A percentile compares a stretch with the other conserved stretches of the same genome.
These are phyloP conservation scores for Albula goreensis DNA, from an alignment of 2,113 vertebrate genomes.

Conservation along the genomic window DNA sequence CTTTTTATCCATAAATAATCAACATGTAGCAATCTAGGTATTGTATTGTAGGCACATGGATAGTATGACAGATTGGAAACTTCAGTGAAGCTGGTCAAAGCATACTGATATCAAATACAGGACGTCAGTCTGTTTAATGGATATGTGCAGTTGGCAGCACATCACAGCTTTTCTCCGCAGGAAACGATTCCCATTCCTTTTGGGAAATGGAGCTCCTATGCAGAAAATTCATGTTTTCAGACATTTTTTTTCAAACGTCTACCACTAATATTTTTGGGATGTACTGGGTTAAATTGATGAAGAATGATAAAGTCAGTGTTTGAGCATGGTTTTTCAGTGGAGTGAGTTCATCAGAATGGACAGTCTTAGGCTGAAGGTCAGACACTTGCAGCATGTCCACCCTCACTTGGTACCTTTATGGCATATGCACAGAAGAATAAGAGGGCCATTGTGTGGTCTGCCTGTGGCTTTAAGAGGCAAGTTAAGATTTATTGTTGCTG, in stretches of 20 bases:
- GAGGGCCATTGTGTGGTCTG: constrained; percentile 7
- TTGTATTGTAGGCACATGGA: too few relatives aligned
- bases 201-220: neutral
- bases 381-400: constrained; percentile 7
- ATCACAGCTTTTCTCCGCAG: too few relatives aligned
- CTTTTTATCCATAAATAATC: neutral
- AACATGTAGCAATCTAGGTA: neutral
- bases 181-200: too few relatives aligned
- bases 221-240: neutral
- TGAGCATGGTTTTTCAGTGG: neutral
- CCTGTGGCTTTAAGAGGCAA: constrained; percentile 48
- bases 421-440: constrained; percentile 1
- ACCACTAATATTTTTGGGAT: too few relatives aligned
- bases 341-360: neutral
- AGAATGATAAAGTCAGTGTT: neutral
- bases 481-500: constrained; percentile 46
- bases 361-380: neutral
- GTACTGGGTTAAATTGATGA: too few relatives aligned
- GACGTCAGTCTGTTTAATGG: too few relatives aligned
- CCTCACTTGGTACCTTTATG: neutral
- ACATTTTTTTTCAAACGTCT: too few relatives aligned
- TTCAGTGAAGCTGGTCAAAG: too few relatives aligned
- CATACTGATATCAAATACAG: too few relatives aligned
- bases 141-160: too few relatives aligned
- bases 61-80: too few relatives aligned